These are phyloP conservation scores for Balanococcus diminutus DNA, from an alignment of 2,888 invertebrate species.

Conservation along the genomic window DNA sequence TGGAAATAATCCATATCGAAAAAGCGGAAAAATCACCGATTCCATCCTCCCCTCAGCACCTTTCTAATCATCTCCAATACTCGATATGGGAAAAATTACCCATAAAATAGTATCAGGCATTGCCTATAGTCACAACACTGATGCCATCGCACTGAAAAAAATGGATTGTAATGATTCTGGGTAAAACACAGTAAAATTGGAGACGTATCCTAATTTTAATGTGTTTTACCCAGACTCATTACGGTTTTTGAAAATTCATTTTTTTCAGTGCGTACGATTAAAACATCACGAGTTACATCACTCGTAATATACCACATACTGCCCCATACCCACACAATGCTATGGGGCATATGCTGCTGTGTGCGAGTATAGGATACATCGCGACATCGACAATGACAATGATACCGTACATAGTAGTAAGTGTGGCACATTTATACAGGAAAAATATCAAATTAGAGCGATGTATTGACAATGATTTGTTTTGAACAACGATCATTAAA, in stretches of 20 bases:
- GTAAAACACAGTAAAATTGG: too few relatives aligned
- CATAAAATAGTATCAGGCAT: background rate
- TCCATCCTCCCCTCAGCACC: background rate
- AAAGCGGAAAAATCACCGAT: background rate
- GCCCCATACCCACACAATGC: background rate
- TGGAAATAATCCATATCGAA: background rate
- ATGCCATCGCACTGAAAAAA: too few relatives aligned
- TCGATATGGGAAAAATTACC: background rate
- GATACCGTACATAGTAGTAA: background rate
- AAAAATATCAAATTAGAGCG: slow-evolving; percentile 42
- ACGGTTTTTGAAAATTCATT: too few relatives aligned
- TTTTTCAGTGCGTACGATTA: too few relatives aligned
- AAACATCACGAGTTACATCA: background rate
- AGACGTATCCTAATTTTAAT: too few relatives aligned
- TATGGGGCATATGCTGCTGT: background rate
- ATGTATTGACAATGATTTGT: slow-evolving; percentile 47
- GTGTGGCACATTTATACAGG: slow-evolving; percentile 6
- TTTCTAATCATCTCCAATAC: background rate
- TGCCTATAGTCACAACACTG: background rate
- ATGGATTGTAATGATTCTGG: too few relatives aligned
- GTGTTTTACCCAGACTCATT: too few relatives aligned
- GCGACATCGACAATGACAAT: background rate
- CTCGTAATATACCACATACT: background rate
- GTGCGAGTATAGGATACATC: background rate
- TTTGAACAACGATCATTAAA: slow-evolving; percentile 50